phyloP scores from a whole-genome alignment of 2,888 invertebrate genomes.

The Pyrocoelia pectoralis region DNA sequence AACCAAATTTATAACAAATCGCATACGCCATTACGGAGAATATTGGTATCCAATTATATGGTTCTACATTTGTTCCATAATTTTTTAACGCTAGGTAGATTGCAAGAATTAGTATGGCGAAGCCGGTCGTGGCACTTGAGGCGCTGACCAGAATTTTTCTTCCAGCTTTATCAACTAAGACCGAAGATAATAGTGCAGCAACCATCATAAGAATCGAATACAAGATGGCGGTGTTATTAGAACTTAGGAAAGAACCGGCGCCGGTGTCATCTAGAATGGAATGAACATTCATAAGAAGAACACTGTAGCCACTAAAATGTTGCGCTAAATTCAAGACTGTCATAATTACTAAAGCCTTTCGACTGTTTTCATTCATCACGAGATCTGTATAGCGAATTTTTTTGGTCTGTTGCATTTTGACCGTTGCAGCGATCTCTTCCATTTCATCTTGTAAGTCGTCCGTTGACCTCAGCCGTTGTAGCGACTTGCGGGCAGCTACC shows the following conservation, averaged over 20 bases:
- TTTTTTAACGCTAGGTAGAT: slow-evolving; percentile 52
- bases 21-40: slow-evolving; percentile 26
- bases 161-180: slow-evolving; percentile 53
- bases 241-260: slow-evolving; percentile 46
- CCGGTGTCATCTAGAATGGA: slow-evolving; percentile 52
- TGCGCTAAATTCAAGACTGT: slow-evolving; percentile 53
- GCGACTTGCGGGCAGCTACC: slow-evolving; percentile 49
- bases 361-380: slow-evolving; percentile 51
- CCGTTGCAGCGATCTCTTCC: slow-evolving; percentile 50
- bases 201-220: slow-evolving; percentile 54
- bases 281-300: slow-evolving; percentile 57
- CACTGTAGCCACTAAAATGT: slow-evolving; percentile 55
- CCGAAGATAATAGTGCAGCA: slow-evolving; percentile 47
- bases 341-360: slow-evolving; percentile 54
- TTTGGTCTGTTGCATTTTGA: slow-evolving; percentile 49
- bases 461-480: no score
- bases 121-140: slow-evolving; percentile 51
- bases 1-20: slow-evolving; percentile 27
- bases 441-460: slow-evolving; percentile 50
- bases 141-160: slow-evolving; percentile 50
- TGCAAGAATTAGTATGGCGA: slow-evolving; percentile 50
- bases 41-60: slow-evolving; percentile 15
- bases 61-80: slow-evolving; percentile 24
- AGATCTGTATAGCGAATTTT: slow-evolving; percentile 53
- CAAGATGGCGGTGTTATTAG: slow-evolving; percentile 51